Conservation (phyloP, 2,888 invertebrate species). For the Zonitis immaculata region DNA sequence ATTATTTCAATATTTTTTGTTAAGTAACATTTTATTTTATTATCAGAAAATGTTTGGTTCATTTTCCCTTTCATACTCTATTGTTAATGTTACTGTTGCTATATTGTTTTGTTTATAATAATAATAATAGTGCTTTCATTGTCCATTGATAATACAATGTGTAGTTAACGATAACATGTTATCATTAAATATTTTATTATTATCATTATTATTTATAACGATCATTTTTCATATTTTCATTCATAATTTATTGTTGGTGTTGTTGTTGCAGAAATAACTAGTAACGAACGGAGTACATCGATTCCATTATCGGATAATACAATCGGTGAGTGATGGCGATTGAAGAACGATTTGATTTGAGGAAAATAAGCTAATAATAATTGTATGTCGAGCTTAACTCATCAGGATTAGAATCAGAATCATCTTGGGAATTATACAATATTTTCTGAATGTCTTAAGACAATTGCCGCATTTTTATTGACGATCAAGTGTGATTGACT, state of each 20-base stretch:
- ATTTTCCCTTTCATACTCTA: background rate
- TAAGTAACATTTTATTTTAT: background rate
- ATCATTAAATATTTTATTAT: no score
- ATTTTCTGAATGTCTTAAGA: no score
- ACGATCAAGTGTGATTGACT: no score
- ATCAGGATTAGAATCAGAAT: no score
- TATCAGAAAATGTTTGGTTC: background rate
- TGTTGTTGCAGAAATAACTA: constrained; percentile 29
- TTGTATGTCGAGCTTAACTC: no score
- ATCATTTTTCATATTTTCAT: background rate
- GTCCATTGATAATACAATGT: background rate
- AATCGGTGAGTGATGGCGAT: constrained; percentile 29
- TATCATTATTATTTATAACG: background rate
- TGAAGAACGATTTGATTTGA: background rate
- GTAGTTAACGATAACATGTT: no score
- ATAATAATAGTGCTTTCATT: background rate
- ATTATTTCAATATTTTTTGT: background rate
- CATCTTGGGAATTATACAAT: no score
- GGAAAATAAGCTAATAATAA: no score
- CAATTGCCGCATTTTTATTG: no score
- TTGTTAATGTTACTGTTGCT: background rate
- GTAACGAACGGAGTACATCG: constrained; percentile 25
- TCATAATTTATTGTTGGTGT: background rate
- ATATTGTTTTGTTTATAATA: no score
- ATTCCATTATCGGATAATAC: constrained; percentile 19